Percentiles rank a stretch among this genome's conserved stretches.
These are phyloP conservation scores for Ancistrus triradiatus DNA, from an alignment of 2,113 vertebrate genomes.

Conservation along the genomic window DNA sequence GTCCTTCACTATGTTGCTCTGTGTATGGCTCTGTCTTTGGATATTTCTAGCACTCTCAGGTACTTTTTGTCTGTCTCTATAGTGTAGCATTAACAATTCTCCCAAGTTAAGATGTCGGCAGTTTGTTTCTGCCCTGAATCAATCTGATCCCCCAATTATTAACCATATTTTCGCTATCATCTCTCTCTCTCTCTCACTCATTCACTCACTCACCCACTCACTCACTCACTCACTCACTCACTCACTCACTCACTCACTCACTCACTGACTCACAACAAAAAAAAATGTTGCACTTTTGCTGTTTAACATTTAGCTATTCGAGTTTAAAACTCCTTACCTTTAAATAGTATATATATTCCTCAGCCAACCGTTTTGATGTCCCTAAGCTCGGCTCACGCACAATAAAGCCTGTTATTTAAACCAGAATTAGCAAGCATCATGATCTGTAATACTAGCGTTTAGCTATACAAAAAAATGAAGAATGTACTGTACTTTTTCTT, in stretches of 20 bases:
- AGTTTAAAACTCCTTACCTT: no score
- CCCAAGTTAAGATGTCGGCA: slow-evolving; percentile 17
- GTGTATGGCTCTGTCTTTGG: slow-evolving; percentile 32
- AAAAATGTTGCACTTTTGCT: no score
- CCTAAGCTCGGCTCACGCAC: no score
- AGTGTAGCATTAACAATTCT: slow-evolving; percentile 34
- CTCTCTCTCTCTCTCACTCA: background rate
- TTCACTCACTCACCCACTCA: background rate
- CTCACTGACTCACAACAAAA: no score
- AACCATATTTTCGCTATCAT: background rate
- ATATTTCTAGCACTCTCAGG: background rate
- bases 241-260: no score
- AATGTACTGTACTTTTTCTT: no score
- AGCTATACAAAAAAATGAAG: no score
- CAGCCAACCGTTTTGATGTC: no score
- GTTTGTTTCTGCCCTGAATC: slow-evolving; percentile 7
- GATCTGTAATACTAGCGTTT: background rate
- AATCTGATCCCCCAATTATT: slow-evolving; percentile 3
- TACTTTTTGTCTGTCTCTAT: slow-evolving; percentile 28
- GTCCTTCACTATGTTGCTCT: slow-evolving; percentile 37
- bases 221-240: background rate
- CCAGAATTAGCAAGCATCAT: slow-evolving; percentile 11
- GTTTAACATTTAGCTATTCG: no score
- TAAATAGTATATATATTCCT: no score
- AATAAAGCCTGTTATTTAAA: slow-evolving; percentile 28